Evolutionary conservation across 2,888 invertebrate species (phyloP), one percentile per base, ranked within the genome.

Genomic region (Catocala fraxini): DNA sequence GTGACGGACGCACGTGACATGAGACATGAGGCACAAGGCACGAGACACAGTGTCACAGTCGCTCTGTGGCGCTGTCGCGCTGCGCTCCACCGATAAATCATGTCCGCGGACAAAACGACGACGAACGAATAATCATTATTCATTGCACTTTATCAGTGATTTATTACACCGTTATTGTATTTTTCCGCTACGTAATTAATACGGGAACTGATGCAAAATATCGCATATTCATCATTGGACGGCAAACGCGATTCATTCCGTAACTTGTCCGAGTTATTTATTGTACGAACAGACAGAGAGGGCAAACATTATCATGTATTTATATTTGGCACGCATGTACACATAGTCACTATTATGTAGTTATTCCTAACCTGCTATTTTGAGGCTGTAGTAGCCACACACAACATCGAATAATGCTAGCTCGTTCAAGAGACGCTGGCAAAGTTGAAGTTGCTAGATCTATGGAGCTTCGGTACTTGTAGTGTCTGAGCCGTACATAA

Each of bases 111-210:
- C 76, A 80, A 83, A 83, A 82, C 79, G 80, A 78, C 80, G 81
- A 82, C 73, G 77, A 82, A 88, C 83, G 81, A 87, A 86, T 83
- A 83, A 85, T 85, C 80, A 87, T 87, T 86, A 88, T 86, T 88
- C 86, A 88, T 86, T 80, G 86, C 84, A 85, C 82, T 87, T 83
- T 81, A 85, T 86, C 85, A 83, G 74, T 85, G 89, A 89, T 89
- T 89, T 89, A 90, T 86, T 69, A 77, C 64, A 56, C 65, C 76
- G 85, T 88, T 87, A 89, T 87, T 89, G 87, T 89, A 86, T 88
- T 88, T 87, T 87, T 85, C 85, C 84, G 77, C 76, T 72, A 81
- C 70, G 85, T 84, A 84, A 90, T 88, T 83, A 86, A 89, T 89
- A 84, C 81, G 81, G 82, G 81, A 83, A 83, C 80, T 74, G 80